Evolutionary conservation across 2,888 invertebrate genomes (phyloP), one percentile per base, ranked within the genome.

Genomic region (Eristalis intricaria): DNA sequence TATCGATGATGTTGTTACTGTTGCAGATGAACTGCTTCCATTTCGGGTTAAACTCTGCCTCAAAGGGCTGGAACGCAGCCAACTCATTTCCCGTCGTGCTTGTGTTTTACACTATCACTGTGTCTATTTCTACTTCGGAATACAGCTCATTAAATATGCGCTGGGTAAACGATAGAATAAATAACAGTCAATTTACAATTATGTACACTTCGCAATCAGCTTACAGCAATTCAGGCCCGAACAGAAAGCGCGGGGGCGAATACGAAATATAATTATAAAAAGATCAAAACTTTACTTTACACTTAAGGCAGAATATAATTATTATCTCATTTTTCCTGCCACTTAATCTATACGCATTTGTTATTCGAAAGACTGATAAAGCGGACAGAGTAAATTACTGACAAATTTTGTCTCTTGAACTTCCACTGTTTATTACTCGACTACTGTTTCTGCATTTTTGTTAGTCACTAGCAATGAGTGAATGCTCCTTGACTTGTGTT

Each of bases 21-120:
- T 78, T 84, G 77, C 81, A 81, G 60, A 75, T 79, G 87, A 84
- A 79, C 94, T 94, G 87, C 94, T 94, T 89, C 95, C 95, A 93
- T 90, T 95, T 92, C 64, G 95, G 94, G 89, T 88, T 61, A 92
- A 89, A 87, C 92, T 92, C 88, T 93, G 92, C 78, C 93, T 90
- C 90, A 92, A 89, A 87, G 92, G 92, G 90, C 95, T 95, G 90
- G 94, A 95, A 83, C 95, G 94, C 89, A 96, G 93, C 96, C 96
- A 96, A 91, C 96, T 96, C 96, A 96, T 96, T 89, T 89, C 89
- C 88, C 74, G 74, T 87, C 58, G 83, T 65, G 22, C 11, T 64
- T 73, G n/a, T 69, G 56, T 63, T 71, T 60, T 77, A 66, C 68
- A 32, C 63, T 71, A 38, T 79, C 19, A 32, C 60, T 38, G 40